These are phyloP conservation scores for Porphyrio hochstetteri DNA, from an alignment of 2,113 vertebrate genomes.

Conservation along the genomic window DNA sequence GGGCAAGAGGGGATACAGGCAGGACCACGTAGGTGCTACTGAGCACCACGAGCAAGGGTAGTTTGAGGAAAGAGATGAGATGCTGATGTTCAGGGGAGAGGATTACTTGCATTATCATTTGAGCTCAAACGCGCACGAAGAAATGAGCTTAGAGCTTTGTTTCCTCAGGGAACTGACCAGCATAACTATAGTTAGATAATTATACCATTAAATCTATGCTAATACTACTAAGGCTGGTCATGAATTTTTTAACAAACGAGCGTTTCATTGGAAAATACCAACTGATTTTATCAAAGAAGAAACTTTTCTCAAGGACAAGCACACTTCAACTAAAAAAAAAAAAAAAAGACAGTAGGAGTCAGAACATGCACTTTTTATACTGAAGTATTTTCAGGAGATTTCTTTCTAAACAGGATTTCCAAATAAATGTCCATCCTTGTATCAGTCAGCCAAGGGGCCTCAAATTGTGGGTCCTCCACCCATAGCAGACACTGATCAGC, in stretches of 20 bases:
- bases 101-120: conserved; percentile 27
- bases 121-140: accelerated
- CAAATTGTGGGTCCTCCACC: background rate
- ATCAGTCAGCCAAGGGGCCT: background rate
- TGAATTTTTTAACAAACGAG: conserved; percentile 55
- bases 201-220: conserved; percentile 63
- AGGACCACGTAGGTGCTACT: background rate
- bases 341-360: background rate
- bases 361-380: background rate
- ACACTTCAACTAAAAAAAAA: background rate
- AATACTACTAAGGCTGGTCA: conserved; percentile 45
- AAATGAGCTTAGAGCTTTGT: conserved; percentile 42
- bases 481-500: background rate
- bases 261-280: conserved; percentile 27
- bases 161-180: conserved; percentile 64
- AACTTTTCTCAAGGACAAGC: conserved; percentile 47
- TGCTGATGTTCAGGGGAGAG: background rate
- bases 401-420: background rate
- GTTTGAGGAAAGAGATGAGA: background rate
- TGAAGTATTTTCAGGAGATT: background rate
- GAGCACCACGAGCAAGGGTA: background rate
- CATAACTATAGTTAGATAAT: conserved; percentile 61
- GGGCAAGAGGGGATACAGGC: background rate
- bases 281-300: conserved; percentile 27
- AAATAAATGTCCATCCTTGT: background rate